Base-by-base conservation (phyloP, 1,140 invertebrate species). In the Drosophila virilis region DNA sequence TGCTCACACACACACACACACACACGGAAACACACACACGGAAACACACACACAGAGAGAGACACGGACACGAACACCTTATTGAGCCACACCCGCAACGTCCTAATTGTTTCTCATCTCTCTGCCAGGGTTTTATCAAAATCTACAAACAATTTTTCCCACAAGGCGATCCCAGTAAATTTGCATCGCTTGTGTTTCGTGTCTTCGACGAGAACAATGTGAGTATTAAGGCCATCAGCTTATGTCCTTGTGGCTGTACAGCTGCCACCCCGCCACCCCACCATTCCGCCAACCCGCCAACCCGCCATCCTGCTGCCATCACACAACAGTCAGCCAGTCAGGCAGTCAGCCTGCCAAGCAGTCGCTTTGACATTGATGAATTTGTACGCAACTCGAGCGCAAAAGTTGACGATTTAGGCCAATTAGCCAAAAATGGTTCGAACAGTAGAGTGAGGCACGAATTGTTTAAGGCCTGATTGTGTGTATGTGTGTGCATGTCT, bases 131-230 rank as follows among this genome's bases (percentile, higher is more conserved):
- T 66, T 99, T 99, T 94, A 98, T 99, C 92, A 98, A 98, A 94
- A 99, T 99, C 92, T 99, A 99, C 94, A 98, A 98, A 94, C 98
- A 99, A 93, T 99, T 99, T 94, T 99, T 99, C 93, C 98, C 98
- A 57, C 97, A 99, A 95, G 98, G 98, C 78, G 98, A 99, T 94
- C 98, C 98, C 17, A 98, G 97, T 80, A 99, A 99, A 94, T 99
- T 99, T 93, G 98, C 98, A 15, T 97, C 97, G 32, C 95, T 99
- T 80, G 98, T 99, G 28, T 99, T 99, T 94, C 96, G 98, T 92
- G 98, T 99, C 37, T 99, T 99, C 93, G 98, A 99, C 92, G 97
- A 98, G 94, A 99, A 99, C 92, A 98, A 98, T 93, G 98, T 99
- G 94, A 96, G 96, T 95, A 92, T 75, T 50, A 55, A 40, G 12